Conservation (phyloP, 2,113 vertebrate genomes). For the Theristicus caerulescens region DNA sequence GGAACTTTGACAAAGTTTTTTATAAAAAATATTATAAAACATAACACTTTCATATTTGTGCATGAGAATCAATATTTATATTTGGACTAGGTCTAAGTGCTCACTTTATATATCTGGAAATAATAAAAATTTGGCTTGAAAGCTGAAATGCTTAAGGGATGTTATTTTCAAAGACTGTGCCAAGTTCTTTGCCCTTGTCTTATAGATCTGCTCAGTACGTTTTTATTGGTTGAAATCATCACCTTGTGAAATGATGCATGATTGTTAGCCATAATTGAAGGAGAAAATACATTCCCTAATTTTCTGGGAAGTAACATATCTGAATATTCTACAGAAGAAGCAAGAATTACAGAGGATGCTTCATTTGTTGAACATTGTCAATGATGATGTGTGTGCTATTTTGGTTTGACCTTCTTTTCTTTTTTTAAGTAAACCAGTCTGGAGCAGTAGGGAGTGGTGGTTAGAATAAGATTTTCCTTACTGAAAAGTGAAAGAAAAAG, state of each 20-base stretch:
- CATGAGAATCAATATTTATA: not conserved
- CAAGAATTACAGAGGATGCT: not conserved
- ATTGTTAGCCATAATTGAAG: not conserved
- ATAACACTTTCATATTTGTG: not conserved
- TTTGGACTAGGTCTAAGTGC: not conserved
- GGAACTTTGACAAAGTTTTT: not conserved
- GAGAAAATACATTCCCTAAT: not conserved
- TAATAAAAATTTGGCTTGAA: not conserved
- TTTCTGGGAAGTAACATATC: not conserved
- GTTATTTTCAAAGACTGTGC: not conserved
- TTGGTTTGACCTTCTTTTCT: not conserved
- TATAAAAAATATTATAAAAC: not conserved
- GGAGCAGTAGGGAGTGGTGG: not conserved
- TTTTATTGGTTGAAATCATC: not conserved
- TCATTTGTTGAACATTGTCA: not conserved
- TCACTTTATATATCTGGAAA: not conserved
- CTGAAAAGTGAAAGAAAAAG: not conserved
- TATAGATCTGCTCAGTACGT: not conserved
- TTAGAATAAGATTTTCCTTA: not conserved
- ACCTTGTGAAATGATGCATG: not conserved
- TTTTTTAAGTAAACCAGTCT: not conserved
- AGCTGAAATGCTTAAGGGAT: not conserved
- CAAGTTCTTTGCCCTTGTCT: not conserved
- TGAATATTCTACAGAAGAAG: not conserved
- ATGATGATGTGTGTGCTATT: not conserved